phyloP scores from a whole-genome alignment of 1,140 invertebrate genomes.

The Philopotamus ludificatus region DNA sequence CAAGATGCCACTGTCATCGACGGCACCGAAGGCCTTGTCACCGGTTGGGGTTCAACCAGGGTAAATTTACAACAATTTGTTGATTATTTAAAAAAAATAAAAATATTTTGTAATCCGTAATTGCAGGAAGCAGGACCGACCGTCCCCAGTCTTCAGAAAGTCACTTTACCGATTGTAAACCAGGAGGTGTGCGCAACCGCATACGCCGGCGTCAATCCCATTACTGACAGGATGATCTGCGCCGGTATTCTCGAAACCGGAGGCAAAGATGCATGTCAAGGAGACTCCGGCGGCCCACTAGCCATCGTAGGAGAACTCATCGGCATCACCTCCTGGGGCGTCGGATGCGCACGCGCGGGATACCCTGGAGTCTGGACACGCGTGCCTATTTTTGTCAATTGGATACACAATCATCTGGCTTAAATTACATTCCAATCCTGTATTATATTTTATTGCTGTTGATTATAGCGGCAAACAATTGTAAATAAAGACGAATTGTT shows the following conservation, averaged over 20 bases:
- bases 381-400: slow-evolving; percentile 42
- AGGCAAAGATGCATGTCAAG: slow-evolving; percentile 48
- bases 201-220: slow-evolving; percentile 39
- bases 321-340: slow-evolving; percentile 56
- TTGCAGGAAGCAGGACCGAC: slow-evolving; percentile 25
- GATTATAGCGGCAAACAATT: no score
- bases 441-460: no score
- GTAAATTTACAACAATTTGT: no score
- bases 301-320: slow-evolving; percentile 56
- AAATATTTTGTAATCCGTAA: not conserved
- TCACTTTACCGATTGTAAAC: slow-evolving; percentile 49
- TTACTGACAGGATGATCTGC: slow-evolving; percentile 67
- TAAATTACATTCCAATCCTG: no score
- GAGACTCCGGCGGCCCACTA: slow-evolving; percentile 65
- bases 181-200: slow-evolving; percentile 43
- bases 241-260: slow-evolving; percentile 54
- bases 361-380: slow-evolving; percentile 59
- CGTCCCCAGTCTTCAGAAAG: slow-evolving; percentile 46
- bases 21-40: not conserved
- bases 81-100: no score
- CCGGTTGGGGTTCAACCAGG: slow-evolving; percentile 17
- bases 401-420: no score
- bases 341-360: slow-evolving; percentile 50
- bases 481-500: no score
- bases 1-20: not conserved